A percentile compares a stretch with the other conserved stretches of the same genome.
Conservation (phyloP, 92 coral and sea anemone species). For the Epizoanthus ramosus region DNA sequence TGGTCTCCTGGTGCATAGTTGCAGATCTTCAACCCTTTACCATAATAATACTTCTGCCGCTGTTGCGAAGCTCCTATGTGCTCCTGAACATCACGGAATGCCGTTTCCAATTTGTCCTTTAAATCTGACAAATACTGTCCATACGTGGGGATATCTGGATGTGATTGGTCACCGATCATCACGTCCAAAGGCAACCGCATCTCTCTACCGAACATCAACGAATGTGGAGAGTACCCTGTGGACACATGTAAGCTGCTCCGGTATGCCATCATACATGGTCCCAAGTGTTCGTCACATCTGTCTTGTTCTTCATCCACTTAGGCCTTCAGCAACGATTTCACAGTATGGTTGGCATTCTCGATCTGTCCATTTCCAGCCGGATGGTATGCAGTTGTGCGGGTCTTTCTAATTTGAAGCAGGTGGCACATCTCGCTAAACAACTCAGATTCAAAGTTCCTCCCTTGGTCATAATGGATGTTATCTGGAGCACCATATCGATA, state of each 20-base stretch:
- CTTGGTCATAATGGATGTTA: no score
- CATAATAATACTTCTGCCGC: constrained; percentile 18
- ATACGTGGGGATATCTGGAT: constrained; percentile 3
- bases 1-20: constrained; percentile 55
- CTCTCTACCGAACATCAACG: constrained; percentile 55
- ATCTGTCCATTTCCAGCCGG: constrained; percentile 60
- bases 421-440: no score
- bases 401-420: background rate
- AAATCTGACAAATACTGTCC: constrained; percentile 28
- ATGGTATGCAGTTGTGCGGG: constrained; percentile 46
- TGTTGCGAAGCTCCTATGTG: constrained; percentile 13
- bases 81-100: constrained; percentile 27
- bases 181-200: constrained; percentile 44
- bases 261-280: constrained; percentile 52
- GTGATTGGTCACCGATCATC: constrained; percentile 40
- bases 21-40: constrained; percentile 27
- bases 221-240: constrained; percentile 50
- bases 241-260: constrained; percentile 50
- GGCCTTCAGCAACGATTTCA: constrained; percentile 30
- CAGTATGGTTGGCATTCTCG: background rate
- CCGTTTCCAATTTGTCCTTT: constrained; percentile 8
- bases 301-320: constrained; percentile 15
- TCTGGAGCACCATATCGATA: background rate
- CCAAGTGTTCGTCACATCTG: constrained; percentile 48
- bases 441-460: no score